Evolutionary conservation across 2,888 invertebrate species (phyloP), one percentile per base, ranked within the genome.

Genomic region (Cylloceria caligata): DNA sequence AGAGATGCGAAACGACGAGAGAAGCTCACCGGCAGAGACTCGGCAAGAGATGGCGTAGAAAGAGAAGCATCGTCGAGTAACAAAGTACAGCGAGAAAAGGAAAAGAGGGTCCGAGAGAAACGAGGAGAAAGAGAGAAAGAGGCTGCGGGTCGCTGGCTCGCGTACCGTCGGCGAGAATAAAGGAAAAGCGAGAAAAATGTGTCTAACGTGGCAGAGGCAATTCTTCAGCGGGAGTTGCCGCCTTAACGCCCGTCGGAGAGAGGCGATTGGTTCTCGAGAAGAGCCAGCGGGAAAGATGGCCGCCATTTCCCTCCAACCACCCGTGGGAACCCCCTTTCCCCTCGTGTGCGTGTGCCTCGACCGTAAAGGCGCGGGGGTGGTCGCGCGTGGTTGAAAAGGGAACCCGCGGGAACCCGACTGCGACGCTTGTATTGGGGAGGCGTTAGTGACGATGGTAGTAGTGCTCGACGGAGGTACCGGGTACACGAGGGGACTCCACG

Each of bases 101-200:
- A 67, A 47, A 73, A 79, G 74, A 79, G 65, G 74, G 11, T 42
- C 36, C 65, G 39, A 72, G 72, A 52, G 74, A 62, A 34, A 45
- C 24, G 67, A 67, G 65, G 67, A 80, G 78, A 84, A 80, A 83
- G 68, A 80, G 83, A 75, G 79, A 62, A 47, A 65, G 42, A 55
- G 69, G 64, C 74, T 78, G 81, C 81, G 64, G 85, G 86, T 83
- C 86, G 86, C 88, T 87, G 88, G 87, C 57, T 30, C 60, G 84
- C 86, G 89, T 88, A 87, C 86, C 82, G 89, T 87, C 89, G 88
- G 90, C 88, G 88, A 90, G 91, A 92, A 92, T 92, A 91, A 92
- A 92, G 93, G 92, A 92, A 92, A 92, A 92, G 92, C 91, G 92
- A 92, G 93, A 92, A 92, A 92, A 92, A 92, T 92, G 92, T 92